Conservation (phyloP, 2,888 invertebrate species). For the Entomobrya multifasciata region DNA sequence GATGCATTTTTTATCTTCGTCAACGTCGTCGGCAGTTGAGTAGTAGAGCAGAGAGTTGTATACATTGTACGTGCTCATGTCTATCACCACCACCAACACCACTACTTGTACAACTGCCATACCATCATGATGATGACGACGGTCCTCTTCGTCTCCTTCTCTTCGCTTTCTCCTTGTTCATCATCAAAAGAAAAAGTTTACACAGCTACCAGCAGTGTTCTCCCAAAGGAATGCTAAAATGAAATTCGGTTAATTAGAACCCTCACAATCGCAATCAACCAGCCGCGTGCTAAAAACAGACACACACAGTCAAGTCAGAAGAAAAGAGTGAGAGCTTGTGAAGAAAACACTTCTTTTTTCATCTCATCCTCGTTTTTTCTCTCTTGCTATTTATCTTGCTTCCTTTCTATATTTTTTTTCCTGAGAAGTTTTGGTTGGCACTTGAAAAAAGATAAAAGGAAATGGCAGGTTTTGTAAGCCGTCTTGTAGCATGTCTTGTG, state of each 20-base stretch:
- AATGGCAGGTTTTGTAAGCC: constrained; percentile 79
- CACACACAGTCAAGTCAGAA: not conserved
- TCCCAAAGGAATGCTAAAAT: constrained; percentile 65
- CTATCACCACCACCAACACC: constrained; percentile 41
- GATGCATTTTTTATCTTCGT: constrained; percentile 14
- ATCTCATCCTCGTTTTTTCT: not conserved
- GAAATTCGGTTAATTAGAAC: constrained; percentile 67
- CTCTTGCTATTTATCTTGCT: constrained; percentile 31
- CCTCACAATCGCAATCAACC: not conserved
- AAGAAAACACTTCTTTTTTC: constrained; percentile 55
- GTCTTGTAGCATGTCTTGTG: constrained; percentile 78
- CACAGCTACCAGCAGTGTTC: not conserved
- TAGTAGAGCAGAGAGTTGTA: not conserved
- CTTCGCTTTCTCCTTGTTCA: not conserved
- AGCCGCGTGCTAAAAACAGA: constrained; percentile 6
- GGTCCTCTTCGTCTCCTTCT: not conserved
- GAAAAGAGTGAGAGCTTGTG: constrained; percentile 18
- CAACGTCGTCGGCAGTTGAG: not conserved
- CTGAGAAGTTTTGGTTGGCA: constrained; percentile 41
- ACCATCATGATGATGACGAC: not conserved
- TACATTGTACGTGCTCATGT: constrained; percentile 33
- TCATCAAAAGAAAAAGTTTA: constrained; percentile 66
- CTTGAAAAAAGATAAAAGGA: constrained; percentile 58
- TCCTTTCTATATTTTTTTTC: not conserved
- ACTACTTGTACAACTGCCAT: too few relatives aligned